Percentiles rank a stretch among this genome's conserved stretches.
Conservation (phyloP, 2,797 vertebrate species). For the Buceros bicornis region DNA sequence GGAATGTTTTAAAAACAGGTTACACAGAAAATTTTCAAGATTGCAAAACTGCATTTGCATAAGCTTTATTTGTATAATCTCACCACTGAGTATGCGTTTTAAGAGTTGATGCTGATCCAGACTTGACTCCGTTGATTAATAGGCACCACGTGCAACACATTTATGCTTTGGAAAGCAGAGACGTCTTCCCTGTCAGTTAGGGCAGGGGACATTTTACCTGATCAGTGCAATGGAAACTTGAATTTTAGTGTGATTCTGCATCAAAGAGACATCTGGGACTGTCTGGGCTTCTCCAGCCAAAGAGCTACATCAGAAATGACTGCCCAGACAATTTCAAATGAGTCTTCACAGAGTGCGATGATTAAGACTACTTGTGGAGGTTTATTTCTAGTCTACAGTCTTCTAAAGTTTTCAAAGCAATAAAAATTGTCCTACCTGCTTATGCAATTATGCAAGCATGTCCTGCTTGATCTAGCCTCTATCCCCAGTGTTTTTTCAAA, state of each 20-base stretch:
- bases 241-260: slow-evolving; percentile 23
- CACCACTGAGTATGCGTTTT: not conserved
- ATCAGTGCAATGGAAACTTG: slow-evolving; percentile 39
- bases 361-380: not conserved
- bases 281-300: slow-evolving; percentile 18
- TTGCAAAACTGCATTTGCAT: slow-evolving; percentile 7
- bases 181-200: not conserved
- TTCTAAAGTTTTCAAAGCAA: slow-evolving; percentile 19
- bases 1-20: slow-evolving; percentile 6
- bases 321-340: slow-evolving; percentile 10
- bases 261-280: slow-evolving; percentile 41
- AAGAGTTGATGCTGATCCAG: slow-evolving; percentile 2
- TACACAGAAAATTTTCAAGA: not conserved
- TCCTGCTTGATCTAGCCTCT: not conserved
- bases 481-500: not conserved
- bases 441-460: not conserved
- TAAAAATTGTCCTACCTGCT: slow-evolving; percentile 18
- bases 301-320: slow-evolving; percentile 20
- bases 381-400: not conserved
- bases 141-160: slow-evolving; percentile 14
- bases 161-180: slow-evolving; percentile 3
- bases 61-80: not conserved
- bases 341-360: not conserved
- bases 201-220: slow-evolving; percentile 25
- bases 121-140: slow-evolving; percentile 29